Evolutionary conservation across 2,888 invertebrate genomes (phyloP).

Genomic region (Gandaritis pyraliata): DNA sequence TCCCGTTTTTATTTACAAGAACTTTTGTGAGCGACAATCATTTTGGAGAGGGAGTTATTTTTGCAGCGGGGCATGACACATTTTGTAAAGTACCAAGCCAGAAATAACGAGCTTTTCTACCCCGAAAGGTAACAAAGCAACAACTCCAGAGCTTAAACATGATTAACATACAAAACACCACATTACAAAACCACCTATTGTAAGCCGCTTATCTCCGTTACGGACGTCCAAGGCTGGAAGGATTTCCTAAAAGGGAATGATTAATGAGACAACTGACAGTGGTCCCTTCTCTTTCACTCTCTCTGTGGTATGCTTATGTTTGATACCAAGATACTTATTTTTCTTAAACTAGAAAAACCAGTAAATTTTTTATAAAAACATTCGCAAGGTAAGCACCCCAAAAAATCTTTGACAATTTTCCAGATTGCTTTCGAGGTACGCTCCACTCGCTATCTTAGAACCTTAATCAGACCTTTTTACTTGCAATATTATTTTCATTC

Average conservation of each 20-base stretch:
- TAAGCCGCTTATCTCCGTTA: conserved; percentile 53
- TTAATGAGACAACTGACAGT: conserved; percentile 51
- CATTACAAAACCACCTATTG: conserved; percentile 34
- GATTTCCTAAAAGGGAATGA: conserved; percentile 59
- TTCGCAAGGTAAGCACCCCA: too few relatives aligned
- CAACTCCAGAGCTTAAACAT: conserved; percentile 24
- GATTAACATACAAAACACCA: conserved; percentile 30
- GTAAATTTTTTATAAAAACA: too few relatives aligned
- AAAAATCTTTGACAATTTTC: too few relatives aligned
- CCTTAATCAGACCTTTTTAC: too few relatives aligned
- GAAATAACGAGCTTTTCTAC: conserved; percentile 3
- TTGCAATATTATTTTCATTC: too few relatives aligned
- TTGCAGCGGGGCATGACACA: background rate
- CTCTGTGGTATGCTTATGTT: background rate
- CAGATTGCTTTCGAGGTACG: too few relatives aligned
- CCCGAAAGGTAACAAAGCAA: conserved; percentile 18
- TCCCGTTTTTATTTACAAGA: too few relatives aligned
- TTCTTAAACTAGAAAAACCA: too few relatives aligned
- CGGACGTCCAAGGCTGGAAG: conserved; percentile 58
- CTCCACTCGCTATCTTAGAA: too few relatives aligned
- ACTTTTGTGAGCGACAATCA: too few relatives aligned
- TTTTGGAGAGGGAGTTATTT: too few relatives aligned
- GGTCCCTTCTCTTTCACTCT: conserved; percentile 20
- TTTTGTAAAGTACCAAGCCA: background rate
- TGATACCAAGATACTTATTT: background rate